Base-by-base conservation (phyloP, 2,888 invertebrate genomes). In the Iphiclides podalirius region DNA sequence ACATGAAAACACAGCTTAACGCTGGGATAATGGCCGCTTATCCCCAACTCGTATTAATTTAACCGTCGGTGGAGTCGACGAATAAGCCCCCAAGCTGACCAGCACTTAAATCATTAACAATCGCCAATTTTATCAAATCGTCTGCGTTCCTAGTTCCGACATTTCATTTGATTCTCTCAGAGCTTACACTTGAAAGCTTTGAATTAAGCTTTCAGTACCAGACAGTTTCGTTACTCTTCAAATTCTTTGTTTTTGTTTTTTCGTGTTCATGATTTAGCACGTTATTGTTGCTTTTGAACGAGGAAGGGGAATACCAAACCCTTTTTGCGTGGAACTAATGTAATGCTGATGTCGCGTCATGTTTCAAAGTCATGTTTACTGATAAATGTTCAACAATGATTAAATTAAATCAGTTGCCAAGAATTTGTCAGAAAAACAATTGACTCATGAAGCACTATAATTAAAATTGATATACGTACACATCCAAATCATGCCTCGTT, bases 41-140 rank as follows among this genome's bases (percentile, higher is more conserved):
- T 23, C 26, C 11, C 36, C 31, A 4, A 11, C 31, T 33, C 20
- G 20, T n/a, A 31, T 31, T 49, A 38, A 49, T 43, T 49, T 49
- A 33, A 12, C 37, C 26, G 34, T 49, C 48, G 34, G 15, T 33
- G 33, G 34, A n/a, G 15, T 31, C 37, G 20, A 16, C 23, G 26
- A 41, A 35, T 12, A 34, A 34, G 26, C 41, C 35, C 36, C 17
- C 43, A 14, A 17, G 16, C 34, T 12, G 17, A 17, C 42, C 37
- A 44, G 35, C 40, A 44, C 44, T 35, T 50, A 44, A 50, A 50
- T 39, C 39, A 50, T 50, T 45, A 50, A 45, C 45, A 11, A 20
- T 12, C 35, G n/a, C 31, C 39, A 33, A 43, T 38, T 43, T 39
- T 40, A 23, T 50, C 15, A 40, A 50, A 44, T 50, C 17, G 17